A percentile compares a stretch with the other conserved stretches of the same genome.
These are phyloP conservation scores for Dendrophyllia cribrosa DNA, from an alignment of 64 coral and sea anemone species.

Conservation along the genomic window DNA sequence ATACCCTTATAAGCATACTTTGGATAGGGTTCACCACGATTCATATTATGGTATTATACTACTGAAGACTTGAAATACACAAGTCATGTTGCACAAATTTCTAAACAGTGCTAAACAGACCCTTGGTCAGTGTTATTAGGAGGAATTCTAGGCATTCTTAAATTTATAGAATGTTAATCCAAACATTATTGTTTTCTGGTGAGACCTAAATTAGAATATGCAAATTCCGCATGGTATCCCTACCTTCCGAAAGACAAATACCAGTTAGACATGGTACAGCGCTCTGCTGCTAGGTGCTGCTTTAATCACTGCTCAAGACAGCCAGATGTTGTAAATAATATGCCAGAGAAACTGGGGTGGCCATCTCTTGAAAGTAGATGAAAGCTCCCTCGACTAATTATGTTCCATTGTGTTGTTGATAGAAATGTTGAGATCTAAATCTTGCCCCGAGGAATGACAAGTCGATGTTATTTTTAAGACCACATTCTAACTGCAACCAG, in stretches of 20 bases:
- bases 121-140: too few species aligned
- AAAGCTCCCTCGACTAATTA: background rate
- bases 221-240: background rate
- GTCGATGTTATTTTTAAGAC: too few species aligned
- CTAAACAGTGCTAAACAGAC: too few species aligned
- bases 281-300: background rate
- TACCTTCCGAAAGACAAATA: background rate
- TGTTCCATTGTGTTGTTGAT: background rate
- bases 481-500: too few species aligned
- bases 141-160: too few species aligned
- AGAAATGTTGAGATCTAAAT: background rate
- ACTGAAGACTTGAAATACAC: too few species aligned
- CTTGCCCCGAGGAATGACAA: too few species aligned
- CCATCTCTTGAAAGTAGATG: background rate
- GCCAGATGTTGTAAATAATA: background rate
- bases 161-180: too few species aligned
- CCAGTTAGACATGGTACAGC: background rate
- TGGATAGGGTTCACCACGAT: too few species aligned
- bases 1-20: too few species aligned
- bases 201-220: conserved; percentile 3
- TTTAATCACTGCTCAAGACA: background rate
- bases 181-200: background rate
- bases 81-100: too few species aligned
- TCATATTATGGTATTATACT: too few species aligned
- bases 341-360: background rate